Base-by-base conservation (phyloP, 2,888 invertebrate species). In the Leptinotarsa haldemani region DNA sequence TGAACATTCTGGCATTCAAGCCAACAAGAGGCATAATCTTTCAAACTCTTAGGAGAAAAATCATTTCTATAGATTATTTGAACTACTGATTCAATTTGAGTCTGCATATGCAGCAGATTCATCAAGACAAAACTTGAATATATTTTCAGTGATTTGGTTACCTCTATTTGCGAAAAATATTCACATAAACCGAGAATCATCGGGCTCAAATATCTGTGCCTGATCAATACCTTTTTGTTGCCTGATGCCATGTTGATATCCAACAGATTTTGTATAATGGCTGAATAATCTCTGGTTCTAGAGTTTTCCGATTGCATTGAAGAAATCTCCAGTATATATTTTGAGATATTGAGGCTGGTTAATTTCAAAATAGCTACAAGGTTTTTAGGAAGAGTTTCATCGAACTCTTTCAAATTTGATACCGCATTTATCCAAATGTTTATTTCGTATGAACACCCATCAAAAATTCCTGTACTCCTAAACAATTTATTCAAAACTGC, bases 391-490 rank as follows among this genome's bases (percentile, higher is more conserved):
- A 83, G 74, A 64, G 68, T 50, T 12, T 77, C 74, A 66, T 82
- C 80, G 20, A 80, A 83, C 25, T 77, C 73, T 76, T 82, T 81
- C 22, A 85, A 74, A 77, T 83, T 80, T 40, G 83, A 81, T 69
- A 86, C 77, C 0, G 83, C 84, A 71, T 84, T 83, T 53, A 86
- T 85, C 90, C 94, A 92, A 73, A 94, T 88, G 83, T 92, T 90
- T 58, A 94, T 90, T 87, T 95, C 94, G 71, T 90, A 88, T 76
- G 88, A 88, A 77, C 90, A 90, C 22, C 89, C 90, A 82, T 92
- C 91, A 83, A 94, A 94, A 77, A 93, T 88, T 5, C 89, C 89
- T 0, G 92, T 92, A 73, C 90, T 91, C 79, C 88, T 89, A 40
- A 95, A 90, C 73, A 94, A 89, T 66, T 87, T 88, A 65, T 86